Conservation (phyloP, 2,113 vertebrate genomes). For the Cynocephalus volans region DNA sequence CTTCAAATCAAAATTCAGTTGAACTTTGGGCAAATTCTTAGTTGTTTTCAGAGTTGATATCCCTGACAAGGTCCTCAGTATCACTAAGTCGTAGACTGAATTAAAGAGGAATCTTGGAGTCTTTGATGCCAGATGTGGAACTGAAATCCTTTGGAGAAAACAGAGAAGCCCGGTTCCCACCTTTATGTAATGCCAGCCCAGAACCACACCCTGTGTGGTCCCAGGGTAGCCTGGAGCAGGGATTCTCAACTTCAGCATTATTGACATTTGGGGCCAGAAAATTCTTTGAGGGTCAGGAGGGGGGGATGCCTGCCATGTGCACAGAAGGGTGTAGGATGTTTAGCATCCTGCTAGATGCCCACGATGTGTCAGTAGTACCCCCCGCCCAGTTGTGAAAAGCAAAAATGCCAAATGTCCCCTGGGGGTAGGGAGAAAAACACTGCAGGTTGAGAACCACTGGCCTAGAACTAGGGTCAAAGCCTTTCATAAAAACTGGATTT, state of each 20-base stretch:
- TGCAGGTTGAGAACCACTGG: background rate
- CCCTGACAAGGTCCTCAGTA: background rate
- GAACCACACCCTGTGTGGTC: background rate
- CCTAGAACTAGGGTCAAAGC: background rate
- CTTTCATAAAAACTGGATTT: background rate
- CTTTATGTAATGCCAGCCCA: background rate
- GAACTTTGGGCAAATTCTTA: background rate
- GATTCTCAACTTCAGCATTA: background rate
- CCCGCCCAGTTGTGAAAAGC: background rate
- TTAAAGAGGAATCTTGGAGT: background rate
- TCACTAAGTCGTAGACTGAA: background rate
- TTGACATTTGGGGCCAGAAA: background rate
- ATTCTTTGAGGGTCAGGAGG: background rate
- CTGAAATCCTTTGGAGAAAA: background rate
- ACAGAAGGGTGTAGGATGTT: too few species aligned
- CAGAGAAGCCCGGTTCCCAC: background rate
- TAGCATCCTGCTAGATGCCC: background rate
- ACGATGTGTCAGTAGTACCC: background rate
- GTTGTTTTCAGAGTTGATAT: background rate
- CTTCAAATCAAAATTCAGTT: conserved; percentile 14
- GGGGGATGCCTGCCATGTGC: background rate
- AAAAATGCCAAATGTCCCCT: background rate
- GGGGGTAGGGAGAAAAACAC: background rate
- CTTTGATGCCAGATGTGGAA: background rate
- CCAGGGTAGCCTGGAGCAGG: background rate